Base-by-base conservation (phyloP, 2,113 vertebrate genomes). In the Entomyzon cyanotis region DNA sequence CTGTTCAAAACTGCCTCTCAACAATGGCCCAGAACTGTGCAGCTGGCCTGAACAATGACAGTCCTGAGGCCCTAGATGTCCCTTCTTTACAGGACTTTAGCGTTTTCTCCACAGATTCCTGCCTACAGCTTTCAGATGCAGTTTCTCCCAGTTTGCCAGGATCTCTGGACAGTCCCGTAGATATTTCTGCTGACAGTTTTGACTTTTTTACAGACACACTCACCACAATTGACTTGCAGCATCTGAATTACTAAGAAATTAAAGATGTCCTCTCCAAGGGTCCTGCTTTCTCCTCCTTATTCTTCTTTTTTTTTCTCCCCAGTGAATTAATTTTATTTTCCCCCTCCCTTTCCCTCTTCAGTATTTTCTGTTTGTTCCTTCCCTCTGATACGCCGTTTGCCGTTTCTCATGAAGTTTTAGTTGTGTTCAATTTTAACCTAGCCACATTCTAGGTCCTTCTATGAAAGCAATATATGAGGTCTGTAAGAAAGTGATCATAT, bases 171-270 rank as follows among this genome's bases (percentile, higher is more conserved):
- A 99, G 99, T 96, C 99, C 99, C 1, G 98, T 99, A 98, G 98
- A 98, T 97, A 98, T 99, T 89, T 98, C 98, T 52, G 97, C 98
- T 82, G 99, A 99, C 97, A 99, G 98, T 79, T 99, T 99, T 98
- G 99, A 99, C 97, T 99, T 99, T 97, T 99, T 99, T 97, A 99
- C 99, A 96, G 99, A 99, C 97, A 99, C 99, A 92, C 98, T 99
- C 87, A 99, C 99, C 93, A 99, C 99, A 91, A 99, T 99, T 96
- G 99, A 99, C 97, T 97, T 99, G 95, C 98, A 99, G 94, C 99
- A 99, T 98, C 97, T 99, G 97, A 99, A 98, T 98, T 99, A 99
- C 95, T 99, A 97, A 99, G 97, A 98, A 96, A 98, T 96, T 97
- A 97, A 98, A 98, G 96, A 96, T 42, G 58, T 96, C 95, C 95